Base-by-base conservation (phyloP, 2,113 vertebrate species). In the Protobothrops flavoviridis region DNA sequence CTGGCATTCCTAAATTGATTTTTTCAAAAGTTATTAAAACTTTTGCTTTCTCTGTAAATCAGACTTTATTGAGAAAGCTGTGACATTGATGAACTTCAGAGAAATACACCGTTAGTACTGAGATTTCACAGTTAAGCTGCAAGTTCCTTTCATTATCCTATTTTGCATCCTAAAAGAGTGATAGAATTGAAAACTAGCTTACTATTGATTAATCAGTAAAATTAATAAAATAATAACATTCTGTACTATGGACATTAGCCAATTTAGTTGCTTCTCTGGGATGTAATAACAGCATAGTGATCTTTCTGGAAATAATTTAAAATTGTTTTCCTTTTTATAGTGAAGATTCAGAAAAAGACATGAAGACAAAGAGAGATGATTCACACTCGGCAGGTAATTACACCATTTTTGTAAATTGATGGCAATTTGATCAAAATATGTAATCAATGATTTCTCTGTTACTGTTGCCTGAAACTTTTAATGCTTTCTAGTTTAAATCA, bases 341-440 rank as follows among this genome's bases (percentile, higher is more conserved):
- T 95, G 99, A 99, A 97, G 99, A 99, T 92, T 99, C 99, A 23
- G 99, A 99, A 97, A 99, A 99, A 97, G 97, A 99, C 93, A 97
- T 99, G 96, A 99, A 99, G 98, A 96, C 98, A 93, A 99, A 99
- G 98, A 98, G 98, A 94, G 99, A 99, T 88, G 99, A 99, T 95
- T 98, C 97, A 89, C 97, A 98, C 92, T 99, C 99, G 3, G 98
- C 99, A 98, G 99, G 99, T 99, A 98, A 97, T 57, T 93, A 43
- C 5, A 48, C 48, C 4, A n/a, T 26, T 90, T 48, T 69, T n/a
- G 21, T 2, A 64, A 48, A 17, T 23, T 33, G 88, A 33, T 26
- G 12, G 17, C 69, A 2, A 12, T 10, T 56, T 33, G 5, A 87
- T 6, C 15, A 74, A 7, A 7, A 5, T 39, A 29, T 85, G 23